A percentile compares a stretch with the other conserved stretches of the same genome.
These are phyloP conservation scores for Pomacea canaliculata DNA, from an alignment of 2,888 invertebrate species.

Conservation along the genomic window DNA sequence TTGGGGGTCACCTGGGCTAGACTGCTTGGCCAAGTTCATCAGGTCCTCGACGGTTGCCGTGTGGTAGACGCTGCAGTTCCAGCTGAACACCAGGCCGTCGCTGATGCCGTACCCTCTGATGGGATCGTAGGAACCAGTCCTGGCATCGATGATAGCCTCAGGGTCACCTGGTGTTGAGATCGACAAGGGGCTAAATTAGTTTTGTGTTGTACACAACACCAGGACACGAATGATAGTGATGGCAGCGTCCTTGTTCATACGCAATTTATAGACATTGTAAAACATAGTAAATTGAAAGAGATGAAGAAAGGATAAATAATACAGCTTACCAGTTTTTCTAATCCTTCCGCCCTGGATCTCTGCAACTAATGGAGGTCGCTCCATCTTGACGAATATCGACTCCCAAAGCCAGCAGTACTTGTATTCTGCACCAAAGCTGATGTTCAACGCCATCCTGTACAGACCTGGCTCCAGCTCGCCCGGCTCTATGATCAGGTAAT, in stretches of 20 bases:
- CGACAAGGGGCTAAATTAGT: not conserved
- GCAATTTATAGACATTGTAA: no score
- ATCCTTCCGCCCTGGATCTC: not conserved
- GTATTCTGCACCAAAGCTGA: slow-evolving; percentile 2
- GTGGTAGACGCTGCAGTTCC: slow-evolving; percentile 16
- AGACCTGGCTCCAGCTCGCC: not conserved
- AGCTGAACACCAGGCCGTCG: slow-evolving; percentile 10
- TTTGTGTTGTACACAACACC: no score
- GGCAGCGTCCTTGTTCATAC: no score
- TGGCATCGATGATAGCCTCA: not conserved
- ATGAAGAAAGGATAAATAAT: no score
- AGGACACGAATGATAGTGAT: no score
- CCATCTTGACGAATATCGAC: slow-evolving; percentile 2
- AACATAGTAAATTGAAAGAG: no score
- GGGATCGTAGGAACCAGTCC: slow-evolving; percentile 23
- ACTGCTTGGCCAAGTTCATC: not conserved
- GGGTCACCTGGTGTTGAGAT: not conserved
- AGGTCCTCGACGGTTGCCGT: not conserved
- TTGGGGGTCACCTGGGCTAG: not conserved
- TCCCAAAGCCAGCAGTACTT: not conserved
- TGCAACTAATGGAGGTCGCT: not conserved
- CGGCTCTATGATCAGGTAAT: not conserved
- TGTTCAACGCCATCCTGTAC: slow-evolving; percentile 7
- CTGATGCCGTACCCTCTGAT: slow-evolving; percentile 8
- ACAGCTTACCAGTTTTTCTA: slow-evolving; percentile 1